phyloP scores from a whole-genome alignment of 1,140 invertebrate species.

The Streblospio benedicti region DNA sequence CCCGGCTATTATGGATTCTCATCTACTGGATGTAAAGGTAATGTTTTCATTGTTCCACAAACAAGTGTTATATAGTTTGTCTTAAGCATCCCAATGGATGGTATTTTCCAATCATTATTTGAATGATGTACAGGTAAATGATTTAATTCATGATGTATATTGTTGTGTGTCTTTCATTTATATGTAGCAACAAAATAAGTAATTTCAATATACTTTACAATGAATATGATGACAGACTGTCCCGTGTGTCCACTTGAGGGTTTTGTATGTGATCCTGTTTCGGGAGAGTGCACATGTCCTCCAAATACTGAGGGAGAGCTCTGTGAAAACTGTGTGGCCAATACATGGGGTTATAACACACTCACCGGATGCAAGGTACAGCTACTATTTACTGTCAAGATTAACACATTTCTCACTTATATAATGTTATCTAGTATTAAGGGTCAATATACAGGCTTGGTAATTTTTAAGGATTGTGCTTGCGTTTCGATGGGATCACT shows the following conservation, averaged over 20 bases:
- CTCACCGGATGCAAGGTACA: slow-evolving; percentile 38
- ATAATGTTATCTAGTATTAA: too few relatives aligned
- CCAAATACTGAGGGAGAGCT: slow-evolving; percentile 69
- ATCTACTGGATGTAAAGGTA: slow-evolving; percentile 60
- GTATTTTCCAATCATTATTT: too few relatives aligned
- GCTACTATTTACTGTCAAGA: too few relatives aligned
- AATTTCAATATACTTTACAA: too few relatives aligned
- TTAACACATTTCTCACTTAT: too few relatives aligned
- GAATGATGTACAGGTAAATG: too few relatives aligned
- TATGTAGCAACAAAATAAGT: too few relatives aligned
- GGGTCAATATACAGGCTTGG: too few relatives aligned
- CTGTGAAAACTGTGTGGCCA: slow-evolving; percentile 77
- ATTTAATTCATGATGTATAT: too few relatives aligned
- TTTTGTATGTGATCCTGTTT: slow-evolving; percentile 41
- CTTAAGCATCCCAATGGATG: too few relatives aligned
- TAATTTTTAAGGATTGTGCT: slow-evolving; percentile 63
- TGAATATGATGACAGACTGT: slow-evolving; percentile 78
- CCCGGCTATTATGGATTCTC: slow-evolving; percentile 74
- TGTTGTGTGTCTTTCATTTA: too few relatives aligned
- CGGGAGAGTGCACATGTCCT: slow-evolving; percentile 69
- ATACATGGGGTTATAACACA: slow-evolving; percentile 32
- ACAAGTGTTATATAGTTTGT: neutral
- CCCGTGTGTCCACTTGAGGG: slow-evolving; percentile 46
- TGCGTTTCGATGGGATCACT: slow-evolving; percentile 70
- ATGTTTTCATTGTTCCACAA: too few relatives aligned